phyloP scores from a whole-genome alignment of 2,888 invertebrate genomes.

The Cyclophora punctaria region DNA sequence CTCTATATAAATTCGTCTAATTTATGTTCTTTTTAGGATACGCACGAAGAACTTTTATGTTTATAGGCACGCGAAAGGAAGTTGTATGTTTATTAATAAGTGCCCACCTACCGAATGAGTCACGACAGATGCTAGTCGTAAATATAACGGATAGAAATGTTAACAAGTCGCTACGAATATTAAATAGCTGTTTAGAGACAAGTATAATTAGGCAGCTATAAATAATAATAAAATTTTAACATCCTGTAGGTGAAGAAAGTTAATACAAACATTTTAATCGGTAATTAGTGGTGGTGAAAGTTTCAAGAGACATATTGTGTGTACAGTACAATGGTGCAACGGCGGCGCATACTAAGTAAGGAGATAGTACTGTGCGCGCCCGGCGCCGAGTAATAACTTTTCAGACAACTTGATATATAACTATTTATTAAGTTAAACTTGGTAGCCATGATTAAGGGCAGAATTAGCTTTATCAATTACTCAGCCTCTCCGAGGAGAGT shows the following conservation, averaged over 20 bases:
- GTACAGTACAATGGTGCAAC: slow-evolving; percentile 3
- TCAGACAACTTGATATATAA: slow-evolving; percentile 44
- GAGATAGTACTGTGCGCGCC: slow-evolving; percentile 5
- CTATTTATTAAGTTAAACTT: slow-evolving; percentile 43
- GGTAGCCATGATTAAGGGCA: slow-evolving; percentile 51
- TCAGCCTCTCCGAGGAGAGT: slow-evolving; percentile 41
- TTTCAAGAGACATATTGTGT: slow-evolving; percentile 7
- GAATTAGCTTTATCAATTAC: slow-evolving; percentile 63
- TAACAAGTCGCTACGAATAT: slow-evolving; percentile 43
- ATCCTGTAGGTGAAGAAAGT: slow-evolving; percentile 13
- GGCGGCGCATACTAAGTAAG: slow-evolving; percentile 7
- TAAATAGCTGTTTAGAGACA: slow-evolving; percentile 23
- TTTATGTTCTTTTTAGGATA: slow-evolving; percentile 71
- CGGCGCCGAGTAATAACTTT: slow-evolving; percentile 30
- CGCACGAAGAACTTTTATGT: slow-evolving; percentile 72
- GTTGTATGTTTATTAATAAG: slow-evolving; percentile 64
- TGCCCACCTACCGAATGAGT: slow-evolving; percentile 48
- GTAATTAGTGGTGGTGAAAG: slow-evolving; percentile 15
- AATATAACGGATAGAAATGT: slow-evolving; percentile 42
- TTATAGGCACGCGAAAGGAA: slow-evolving; percentile 67
- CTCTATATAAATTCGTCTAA: slow-evolving; percentile 70
- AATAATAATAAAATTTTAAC: slow-evolving; percentile 14
- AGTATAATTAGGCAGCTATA: slow-evolving; percentile 23
- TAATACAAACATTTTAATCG: slow-evolving; percentile 12
- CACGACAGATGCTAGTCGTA: slow-evolving; percentile 40